Conservation (phyloP, 2,888 invertebrate genomes). For the Pachymerium ferrugineum region DNA sequence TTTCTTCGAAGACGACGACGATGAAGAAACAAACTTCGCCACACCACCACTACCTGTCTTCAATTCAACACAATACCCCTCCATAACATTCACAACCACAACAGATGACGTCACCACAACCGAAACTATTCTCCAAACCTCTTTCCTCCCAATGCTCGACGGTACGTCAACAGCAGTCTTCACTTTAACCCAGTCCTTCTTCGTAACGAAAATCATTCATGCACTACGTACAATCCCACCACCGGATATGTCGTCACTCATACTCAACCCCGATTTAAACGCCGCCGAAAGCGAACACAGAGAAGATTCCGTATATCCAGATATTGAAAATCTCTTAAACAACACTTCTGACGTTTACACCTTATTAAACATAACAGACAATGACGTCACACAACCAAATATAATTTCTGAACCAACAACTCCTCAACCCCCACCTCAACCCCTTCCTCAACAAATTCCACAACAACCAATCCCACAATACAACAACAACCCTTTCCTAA, state of each 20-base stretch:
- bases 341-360: slow-evolving; percentile 21
- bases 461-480: not conserved
- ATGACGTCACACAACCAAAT: not conserved
- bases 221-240: slow-evolving; percentile 62
- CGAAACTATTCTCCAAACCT: slow-evolving; percentile 79
- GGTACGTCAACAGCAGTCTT: slow-evolving; percentile 64
- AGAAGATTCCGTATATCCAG: slow-evolving; percentile 23
- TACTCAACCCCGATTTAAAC: slow-evolving; percentile 16
- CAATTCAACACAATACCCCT: slow-evolving; percentile 77
- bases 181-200: slow-evolving; percentile 83
- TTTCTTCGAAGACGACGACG: not conserved
- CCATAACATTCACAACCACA: slow-evolving; percentile 65
- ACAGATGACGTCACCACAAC: slow-evolving; percentile 90
- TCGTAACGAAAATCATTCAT: slow-evolving; percentile 77
- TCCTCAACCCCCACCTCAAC: not conserved
- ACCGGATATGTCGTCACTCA: slow-evolving; percentile 34
- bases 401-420: not conserved
- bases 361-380: slow-evolving; percentile 21
- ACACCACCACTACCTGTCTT: slow-evolving; percentile 50
- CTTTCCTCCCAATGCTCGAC: slow-evolving; percentile 74
- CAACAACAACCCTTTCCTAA: slow-evolving; percentile 15
- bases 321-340: not conserved
- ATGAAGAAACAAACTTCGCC: slow-evolving; percentile 55
- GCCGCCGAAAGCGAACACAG: slow-evolving; percentile 30
- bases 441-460: not conserved